Evolutionary conservation across 2,888 invertebrate species (phyloP), one percentile per base, ranked within the genome.

Genomic region (Therioaphis trifolii): DNA sequence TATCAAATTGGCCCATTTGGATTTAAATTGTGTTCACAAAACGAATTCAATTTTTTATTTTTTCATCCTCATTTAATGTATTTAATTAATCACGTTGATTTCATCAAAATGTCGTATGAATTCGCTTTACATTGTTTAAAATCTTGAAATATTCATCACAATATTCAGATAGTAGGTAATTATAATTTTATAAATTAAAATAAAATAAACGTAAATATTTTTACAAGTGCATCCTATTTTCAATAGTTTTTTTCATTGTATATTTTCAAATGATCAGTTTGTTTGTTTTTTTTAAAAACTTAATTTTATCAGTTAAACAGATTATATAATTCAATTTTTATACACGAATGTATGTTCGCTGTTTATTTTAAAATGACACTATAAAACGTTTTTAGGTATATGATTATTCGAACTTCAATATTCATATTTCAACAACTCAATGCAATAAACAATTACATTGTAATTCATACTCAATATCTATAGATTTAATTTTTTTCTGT

Each of bases 11-110:
- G 3, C 7, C 52, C n/a, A 29, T 52, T 72, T 58, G 24, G 1
- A 58, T 74, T 40, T 74, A 24, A 40, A 74, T 40, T 2, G 24
- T 24, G 40, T 55, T 18, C 55, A 12, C 15, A 21, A 15, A 40
- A 55, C 21, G n/a, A 15, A 35, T 35, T 55, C 7, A 5, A 55
- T 74, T 55, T 74, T 74, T 55, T 58, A 40, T 24, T 21, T 5
- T 55, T 35, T 35, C 55, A 40, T 40, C 24, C 40, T 14, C 55
- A 21, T 74, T 74, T 74, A 40, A 74, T 55, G 18, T 11, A 24
- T 40, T 55, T 24, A 18, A 75, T 58, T 58, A n/a, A 58, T 75
- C 55, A 40, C 55, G 40, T 75, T 40, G 40, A 12, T 58, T 40
- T 40, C 21, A 40, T 74, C 18, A 24, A 75, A 63, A 29, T 4